These are phyloP conservation scores for Parnassius smintheus DNA, from an alignment of 2,888 invertebrate species.

Conservation along the genomic window DNA sequence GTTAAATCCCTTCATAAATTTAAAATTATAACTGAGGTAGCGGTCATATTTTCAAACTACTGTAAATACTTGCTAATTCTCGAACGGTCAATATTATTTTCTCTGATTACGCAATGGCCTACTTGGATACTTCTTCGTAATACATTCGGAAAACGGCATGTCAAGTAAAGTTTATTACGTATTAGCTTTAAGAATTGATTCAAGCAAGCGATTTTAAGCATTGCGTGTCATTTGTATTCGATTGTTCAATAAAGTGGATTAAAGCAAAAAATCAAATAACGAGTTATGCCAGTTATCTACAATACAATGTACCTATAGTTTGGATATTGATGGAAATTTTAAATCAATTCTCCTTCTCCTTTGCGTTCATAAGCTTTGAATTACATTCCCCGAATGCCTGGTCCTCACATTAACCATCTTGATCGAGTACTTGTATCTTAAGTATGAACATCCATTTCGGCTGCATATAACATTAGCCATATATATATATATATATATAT, in stretches of 20 bases:
- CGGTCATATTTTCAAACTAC: background rate
- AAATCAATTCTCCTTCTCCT: too few relatives aligned
- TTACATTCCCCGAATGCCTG: too few relatives aligned
- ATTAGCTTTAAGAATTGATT: background rate
- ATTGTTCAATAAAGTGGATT: conserved; percentile 26
- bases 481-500: too few relatives aligned
- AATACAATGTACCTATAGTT: too few relatives aligned
- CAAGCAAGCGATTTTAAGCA: conserved; percentile 27
- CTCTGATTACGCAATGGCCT: conserved; percentile 2
- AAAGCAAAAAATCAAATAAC: conserved; percentile 8
- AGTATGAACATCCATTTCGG: too few relatives aligned
- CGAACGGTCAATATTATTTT: conserved; percentile 5
- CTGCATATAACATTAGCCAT: too few relatives aligned
- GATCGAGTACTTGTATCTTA: too few relatives aligned
- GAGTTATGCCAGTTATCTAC: background rate
- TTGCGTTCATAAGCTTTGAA: too few relatives aligned
- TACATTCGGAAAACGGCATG: conserved; percentile 9
- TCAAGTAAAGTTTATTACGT: conserved; percentile 7
- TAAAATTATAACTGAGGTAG: background rate
- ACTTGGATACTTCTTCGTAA: conserved; percentile 8
- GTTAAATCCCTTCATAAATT: background rate
- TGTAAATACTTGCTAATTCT: background rate
- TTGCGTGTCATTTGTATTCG: conserved; percentile 65
- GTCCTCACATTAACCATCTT: too few relatives aligned
- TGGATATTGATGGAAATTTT: too few relatives aligned